Conservation (phyloP, 2,113 vertebrate species). For the Hemiprocne comata region DNA sequence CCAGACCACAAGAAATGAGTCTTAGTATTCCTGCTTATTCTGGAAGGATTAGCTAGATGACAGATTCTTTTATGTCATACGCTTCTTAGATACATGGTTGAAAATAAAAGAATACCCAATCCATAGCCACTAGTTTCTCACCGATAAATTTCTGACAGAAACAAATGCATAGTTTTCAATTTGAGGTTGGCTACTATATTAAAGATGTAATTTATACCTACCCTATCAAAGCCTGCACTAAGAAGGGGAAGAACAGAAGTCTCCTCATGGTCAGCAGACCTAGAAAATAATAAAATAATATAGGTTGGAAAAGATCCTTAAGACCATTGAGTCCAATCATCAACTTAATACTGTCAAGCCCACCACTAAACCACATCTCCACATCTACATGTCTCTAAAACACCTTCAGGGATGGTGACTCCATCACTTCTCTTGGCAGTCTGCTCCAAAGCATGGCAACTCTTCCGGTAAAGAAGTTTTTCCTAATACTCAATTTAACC, state of each 20-base stretch:
- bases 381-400: background rate
- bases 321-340: background rate
- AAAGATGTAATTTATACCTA: slow-evolving; percentile 69
- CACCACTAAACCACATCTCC: background rate
- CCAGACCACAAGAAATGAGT: background rate
- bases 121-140: background rate
- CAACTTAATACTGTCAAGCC: background rate
- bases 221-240: slow-evolving; percentile 90
- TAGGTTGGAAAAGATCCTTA: background rate
- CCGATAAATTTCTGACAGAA: background rate
- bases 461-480: background rate
- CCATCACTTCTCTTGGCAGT: background rate
- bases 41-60: background rate
- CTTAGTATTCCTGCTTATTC: background rate
- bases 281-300: slow-evolving; percentile 64
- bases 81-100: background rate
- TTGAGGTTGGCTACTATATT: background rate
- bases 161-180: background rate
- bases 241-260: slow-evolving; percentile 90
- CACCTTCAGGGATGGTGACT: background rate
- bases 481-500: background rate
- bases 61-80: background rate
- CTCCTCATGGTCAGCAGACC: slow-evolving; percentile 88
- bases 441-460: background rate
- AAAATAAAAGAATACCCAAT: background rate